These are phyloP conservation scores for Castor canadensis DNA, from an alignment of 2,113 vertebrate genomes.

Conservation along the genomic window DNA sequence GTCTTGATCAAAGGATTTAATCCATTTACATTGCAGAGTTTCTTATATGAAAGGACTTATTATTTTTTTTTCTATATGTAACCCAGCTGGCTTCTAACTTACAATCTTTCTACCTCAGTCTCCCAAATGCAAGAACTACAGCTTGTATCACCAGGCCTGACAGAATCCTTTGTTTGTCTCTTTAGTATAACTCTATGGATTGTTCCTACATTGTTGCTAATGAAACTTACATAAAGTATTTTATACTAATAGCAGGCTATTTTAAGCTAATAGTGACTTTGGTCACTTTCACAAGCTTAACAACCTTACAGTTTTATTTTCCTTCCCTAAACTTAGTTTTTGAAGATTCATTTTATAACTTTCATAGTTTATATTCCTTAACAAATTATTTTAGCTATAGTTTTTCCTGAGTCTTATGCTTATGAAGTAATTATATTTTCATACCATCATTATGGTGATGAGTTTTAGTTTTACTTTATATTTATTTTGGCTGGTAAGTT, in stretches of 20 bases:
- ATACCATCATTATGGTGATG: neutral
- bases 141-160: no score
- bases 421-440: neutral
- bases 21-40: neutral
- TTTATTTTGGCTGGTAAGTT: neutral
- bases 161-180: neutral
- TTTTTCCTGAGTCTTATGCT: neutral
- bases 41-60: neutral
- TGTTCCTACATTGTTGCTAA: neutral
- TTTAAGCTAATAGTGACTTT: neutral
- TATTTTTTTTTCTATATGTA: neutral
- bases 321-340: neutral
- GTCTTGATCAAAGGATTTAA: neutral
- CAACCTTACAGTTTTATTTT: neutral
- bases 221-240: neutral
- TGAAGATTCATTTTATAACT: neutral
- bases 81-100: neutral
- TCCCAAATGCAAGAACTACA: no score
- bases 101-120: neutral
- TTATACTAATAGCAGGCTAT: neutral
- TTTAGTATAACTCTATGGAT: neutral
- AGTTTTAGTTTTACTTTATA: neutral
- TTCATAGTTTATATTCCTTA: neutral
- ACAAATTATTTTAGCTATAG: neutral
- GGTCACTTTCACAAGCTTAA: neutral